Base-by-base conservation (phyloP, 2,797 vertebrate genomes). In the Phalloptychus januarius region DNA sequence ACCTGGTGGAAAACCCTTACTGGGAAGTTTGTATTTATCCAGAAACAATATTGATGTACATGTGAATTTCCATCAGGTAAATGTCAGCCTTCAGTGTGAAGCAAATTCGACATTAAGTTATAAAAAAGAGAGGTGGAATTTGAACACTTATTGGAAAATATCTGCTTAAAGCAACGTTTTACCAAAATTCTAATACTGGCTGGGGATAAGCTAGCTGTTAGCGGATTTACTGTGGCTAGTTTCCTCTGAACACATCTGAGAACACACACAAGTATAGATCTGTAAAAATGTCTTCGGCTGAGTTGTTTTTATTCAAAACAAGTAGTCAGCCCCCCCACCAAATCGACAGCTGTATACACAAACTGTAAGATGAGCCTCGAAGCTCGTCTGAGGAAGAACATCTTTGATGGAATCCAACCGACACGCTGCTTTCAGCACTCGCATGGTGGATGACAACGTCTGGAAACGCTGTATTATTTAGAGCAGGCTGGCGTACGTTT, bases 1-100 rank as follows among this genome's bases (percentile, higher is more conserved):
- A n/a, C 5, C 61, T 84, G 81, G 87, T 87, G 83, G 81, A 84
- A 72, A 80, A 50, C 79, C 67, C 52, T 2, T 50, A 61, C 67
- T 67, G 83, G 82, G 90, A 90, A 84, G 76, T 23, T 31, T 54
- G 72, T 90, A 87, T 92, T 90, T 89, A 84, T 42, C 71, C 65
- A 78, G 76, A 75, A 88, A 92, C 91, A 92, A 90, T 88, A 81
- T 80, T 67, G n/a, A 74, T 52, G 20, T 5, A 1, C 75, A 69
- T 63, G 72, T 33, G 20, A 44, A 44, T 76, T 80, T 83, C 75
- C 42, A 81, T 83, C 31, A 28, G n/a, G 63, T 45, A 44, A 85
- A 52, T 71, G 36, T 81, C 42, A 54, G 61, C 5, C 54, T 79
- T 61, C 7, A 52, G 28, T 61, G 28, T 44, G 42, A 58, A 36